Base-by-base conservation (phyloP, 2,888 invertebrate genomes). In the Eugnorisma glareosa region DNA sequence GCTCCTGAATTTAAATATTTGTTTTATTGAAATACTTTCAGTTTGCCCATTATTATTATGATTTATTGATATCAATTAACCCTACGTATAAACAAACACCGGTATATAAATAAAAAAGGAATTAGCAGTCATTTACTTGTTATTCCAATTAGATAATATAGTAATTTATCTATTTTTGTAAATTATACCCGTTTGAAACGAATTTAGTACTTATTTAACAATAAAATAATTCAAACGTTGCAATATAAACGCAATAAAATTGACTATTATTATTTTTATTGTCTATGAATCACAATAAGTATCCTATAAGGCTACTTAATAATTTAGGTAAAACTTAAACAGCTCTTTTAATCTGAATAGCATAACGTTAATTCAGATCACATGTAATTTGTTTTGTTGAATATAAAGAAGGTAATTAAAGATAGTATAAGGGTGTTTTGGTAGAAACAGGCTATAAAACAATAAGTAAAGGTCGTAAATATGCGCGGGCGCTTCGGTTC, bases 241-340 rank as follows among this genome's bases (percentile, higher is more conserved):
- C 82, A 75, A 90, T 92, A 91, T 88, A 91, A 92, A 91, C 84
- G 90, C 88, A 89, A 93, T 94, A 91, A 94, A 94, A 92, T 74
- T 70, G 74, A 77, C 67, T 81, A 86, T 92, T 92, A 93, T 91
- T 90, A 89, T 89, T 90, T 92, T 93, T 92, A 93, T 90, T 83
- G 86, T 73, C 90, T 89, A 88, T 89, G 68, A 91, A 91, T 90
- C 90, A 88, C 88, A 88, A 82, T 85, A 85, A 88, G 83, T 85
- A 86, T 82, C 79, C 76, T 85, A 86, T 89, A 78, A 82, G 79
- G 72, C 77, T 81, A 79, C 74, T 75, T 80, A 84, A 88, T 84
- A 83, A 86, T 81, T 84, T 86, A 69, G 84, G 45, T n/a, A 81
- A 83, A 81, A 77, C n/a, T 66, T 75, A 61, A 74, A 73, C 70